Base-by-base conservation (phyloP, 2,113 vertebrate genomes). In the Python bivittatus region DNA sequence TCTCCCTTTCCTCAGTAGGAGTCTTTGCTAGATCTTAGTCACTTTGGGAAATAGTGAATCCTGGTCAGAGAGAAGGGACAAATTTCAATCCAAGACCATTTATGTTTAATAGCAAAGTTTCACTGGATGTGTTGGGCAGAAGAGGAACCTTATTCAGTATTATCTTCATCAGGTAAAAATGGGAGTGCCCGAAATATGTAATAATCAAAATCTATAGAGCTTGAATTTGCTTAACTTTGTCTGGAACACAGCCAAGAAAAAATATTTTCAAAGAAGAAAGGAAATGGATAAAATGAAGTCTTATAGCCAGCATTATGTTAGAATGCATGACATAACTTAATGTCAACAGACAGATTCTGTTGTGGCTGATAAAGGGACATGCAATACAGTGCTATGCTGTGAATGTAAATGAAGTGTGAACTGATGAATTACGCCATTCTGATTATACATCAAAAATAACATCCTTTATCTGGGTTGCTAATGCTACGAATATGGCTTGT, bases 401-500 rank as follows among this genome's bases (percentile, higher is more conserved):
- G 89, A 94, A 95, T 96, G 92, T 93, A 96, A 96, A 97, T 95
- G 85, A 96, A 95, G 95, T 96, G 93, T 85, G 96, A 96, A 95
- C 95, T 94, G 94, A 96, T 90, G 72, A 94, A 95, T 96, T 96
- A 93, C 61, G 84, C 93, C 48, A 90, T 83, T 93, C 87, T 0
- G 20, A 93, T 94, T 96, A 92, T 93, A 94, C 89, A 95, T 94
- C 90, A 97, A 95, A 95, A 97, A 93, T 52, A 96, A 94, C 88
- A 96, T 96, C 96, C 96, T 97, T 97, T 97, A 96, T 96, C 96
- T 93, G 92, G 68, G 61, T 42, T 94, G 33, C 68, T 94, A 94
- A 88, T 95, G 94, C 96, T 96, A 97, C 95, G 64, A 96, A 91
- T 95, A 94, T 95, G 95, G 93, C 93, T 96, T 95, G 94, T 96